Base-by-base conservation (phyloP, 2,113 vertebrate genomes). In the Pagrus major region DNA sequence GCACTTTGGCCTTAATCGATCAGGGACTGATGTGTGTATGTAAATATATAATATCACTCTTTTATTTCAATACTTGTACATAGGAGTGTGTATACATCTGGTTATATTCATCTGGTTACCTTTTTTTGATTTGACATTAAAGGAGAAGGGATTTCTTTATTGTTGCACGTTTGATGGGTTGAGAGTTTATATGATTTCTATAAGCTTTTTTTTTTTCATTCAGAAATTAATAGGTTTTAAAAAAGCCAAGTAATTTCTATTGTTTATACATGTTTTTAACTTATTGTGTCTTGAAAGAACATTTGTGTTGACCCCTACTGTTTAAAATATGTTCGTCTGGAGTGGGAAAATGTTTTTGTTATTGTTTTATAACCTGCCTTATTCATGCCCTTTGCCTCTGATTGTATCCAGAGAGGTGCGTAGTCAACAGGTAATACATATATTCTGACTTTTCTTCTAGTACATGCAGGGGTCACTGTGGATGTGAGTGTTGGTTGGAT, bases 1-100 rank as follows among this genome's bases (percentile, higher is more conserved):
- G 87, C 91, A 92, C 93, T 94, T 93, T 93, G 93, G 94, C 94
- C 94, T 95, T 95, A 95, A 94, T 76, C 77, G 87, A 94, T 95
- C 94, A 94, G 95, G 94, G 93, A 95, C 92, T 91, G 92, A 89
- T 82, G 85, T 91, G 86, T 91, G 86, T 93, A 73, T 91, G 84
- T 90, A 94, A 90, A 92, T 93, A 93, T 81, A 78, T 78, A 74
- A 88, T 83, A 83, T 88, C 83, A 76, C 68, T 85, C 82, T 92
- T 90, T 93, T 80, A 87, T 83, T 90, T 80, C 67, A 75, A 54
- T 70, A 66, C 74, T 46, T 93, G 93, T 93, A 93, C 74, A 94
- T 88, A 92, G 10, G 67, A 74, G 84, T 63, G 71, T 75, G 71
- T 77, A 85, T 81, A 79, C 65, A 81, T 63, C n/a, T 54, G 23